A percentile compares a stretch with the other conserved stretches of the same genome.
These are phyloP conservation scores for Centropyge bicolor DNA, from an alignment of 2,797 vertebrate genomes.

Conservation along the genomic window DNA sequence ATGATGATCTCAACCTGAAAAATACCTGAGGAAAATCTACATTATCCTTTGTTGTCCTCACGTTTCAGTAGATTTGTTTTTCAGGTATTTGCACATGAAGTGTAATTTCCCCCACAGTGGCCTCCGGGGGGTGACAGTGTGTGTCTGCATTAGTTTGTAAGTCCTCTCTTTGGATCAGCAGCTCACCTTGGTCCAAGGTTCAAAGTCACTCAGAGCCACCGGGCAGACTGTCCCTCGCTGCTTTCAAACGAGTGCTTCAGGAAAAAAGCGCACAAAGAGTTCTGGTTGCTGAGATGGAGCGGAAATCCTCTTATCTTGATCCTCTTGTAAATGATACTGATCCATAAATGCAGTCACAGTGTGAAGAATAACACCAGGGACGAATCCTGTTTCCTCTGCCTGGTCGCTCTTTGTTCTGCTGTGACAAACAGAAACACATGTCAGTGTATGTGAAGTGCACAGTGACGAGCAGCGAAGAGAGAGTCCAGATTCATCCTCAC, in stretches of 20 bases:
- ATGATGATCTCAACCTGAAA: neutral
- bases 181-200: conserved; percentile 24
- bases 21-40: neutral
- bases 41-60: neutral
- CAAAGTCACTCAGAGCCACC: conserved; percentile 37
- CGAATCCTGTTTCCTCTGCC: conserved; percentile 33
- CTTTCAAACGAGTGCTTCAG: conserved; percentile 14
- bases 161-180: conserved; percentile 26
- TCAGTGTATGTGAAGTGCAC: neutral
- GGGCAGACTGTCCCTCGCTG: conserved; percentile 16
- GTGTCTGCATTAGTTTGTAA: conserved; percentile 22
- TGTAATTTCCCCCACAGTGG: neutral
- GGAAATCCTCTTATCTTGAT: conserved; percentile 7
- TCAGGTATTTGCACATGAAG: neutral
- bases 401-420: conserved; percentile 21
- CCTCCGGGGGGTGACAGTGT: neutral
- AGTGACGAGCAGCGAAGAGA: neutral
- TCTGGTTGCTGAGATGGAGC: conserved; percentile 8
- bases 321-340: conserved; percentile 4
- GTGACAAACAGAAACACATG: conserved; percentile 18
- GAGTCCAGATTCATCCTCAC: conserved; percentile 19
- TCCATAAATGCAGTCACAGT: conserved; percentile 32
- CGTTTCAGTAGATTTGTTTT: neutral
- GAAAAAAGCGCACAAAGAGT: conserved; percentile 8
- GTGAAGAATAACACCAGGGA: conserved; percentile 15